Evolutionary conservation across 2,113 vertebrate species (phyloP).

Genomic region (Neomonachus schauinslandi): DNA sequence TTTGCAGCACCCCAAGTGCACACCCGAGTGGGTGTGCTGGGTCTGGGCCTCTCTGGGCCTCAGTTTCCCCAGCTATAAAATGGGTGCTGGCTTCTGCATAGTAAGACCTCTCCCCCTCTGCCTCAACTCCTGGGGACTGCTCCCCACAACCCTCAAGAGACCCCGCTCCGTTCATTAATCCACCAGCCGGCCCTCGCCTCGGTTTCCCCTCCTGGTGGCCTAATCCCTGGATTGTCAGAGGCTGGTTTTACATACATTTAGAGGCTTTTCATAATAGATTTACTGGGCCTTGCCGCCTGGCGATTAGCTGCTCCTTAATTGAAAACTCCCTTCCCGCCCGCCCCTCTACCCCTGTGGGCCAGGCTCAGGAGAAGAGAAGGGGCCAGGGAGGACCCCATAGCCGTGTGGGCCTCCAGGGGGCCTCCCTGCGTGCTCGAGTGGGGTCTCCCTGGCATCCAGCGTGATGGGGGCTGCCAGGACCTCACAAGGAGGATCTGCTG

Average conservation of each 20-base stretch:
- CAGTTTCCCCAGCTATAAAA: slow-evolving; percentile 8
- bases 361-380: background rate
- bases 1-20: background rate
- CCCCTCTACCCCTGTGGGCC: fast-evolving
- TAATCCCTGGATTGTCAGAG: slow-evolving; percentile 66
- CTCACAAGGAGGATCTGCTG: background rate
- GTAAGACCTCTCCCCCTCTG: background rate
- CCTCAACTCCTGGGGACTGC: background rate
- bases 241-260: slow-evolving; percentile 74
- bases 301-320: slow-evolving; percentile 64
- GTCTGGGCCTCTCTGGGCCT: background rate
- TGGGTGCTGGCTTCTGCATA: background rate
- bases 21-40: too few species aligned
- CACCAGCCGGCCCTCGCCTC: slow-evolving; percentile 6
- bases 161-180: background rate
- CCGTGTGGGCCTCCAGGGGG: fast-evolving
- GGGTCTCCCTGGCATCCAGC: background rate
- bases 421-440: background rate
- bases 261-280: slow-evolving; percentile 74
- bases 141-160: background rate
- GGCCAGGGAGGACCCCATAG: background rate
- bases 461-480: fast-evolving
- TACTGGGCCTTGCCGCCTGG: slow-evolving; percentile 24
- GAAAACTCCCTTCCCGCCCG: background rate
- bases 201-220: slow-evolving; percentile 53